These are phyloP conservation scores for Marcusenius ussheri DNA, from an alignment of 2,113 vertebrate species.

Conservation along the genomic window DNA sequence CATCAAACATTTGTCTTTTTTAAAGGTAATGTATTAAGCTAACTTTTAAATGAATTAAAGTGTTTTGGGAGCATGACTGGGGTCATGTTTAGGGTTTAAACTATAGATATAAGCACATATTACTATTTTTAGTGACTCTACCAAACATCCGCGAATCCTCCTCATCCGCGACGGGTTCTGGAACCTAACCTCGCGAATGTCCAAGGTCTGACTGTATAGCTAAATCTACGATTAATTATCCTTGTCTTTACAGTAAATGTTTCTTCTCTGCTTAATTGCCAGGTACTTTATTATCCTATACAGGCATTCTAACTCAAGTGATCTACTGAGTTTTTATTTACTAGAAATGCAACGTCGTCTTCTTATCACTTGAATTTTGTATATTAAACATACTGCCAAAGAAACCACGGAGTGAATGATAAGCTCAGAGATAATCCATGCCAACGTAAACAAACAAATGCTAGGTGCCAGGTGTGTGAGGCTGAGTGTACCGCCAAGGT, in stretches of 20 bases:
- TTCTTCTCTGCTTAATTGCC: neutral
- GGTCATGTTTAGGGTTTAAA: no score
- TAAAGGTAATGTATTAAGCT: no score
- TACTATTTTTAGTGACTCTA: no score
- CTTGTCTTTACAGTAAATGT: conserved; percentile 2
- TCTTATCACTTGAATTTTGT: neutral
- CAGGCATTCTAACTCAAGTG: neutral
- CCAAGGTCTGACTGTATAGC: neutral
- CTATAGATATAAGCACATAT: no score
- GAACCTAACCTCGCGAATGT: no score
- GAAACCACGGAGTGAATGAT: neutral
- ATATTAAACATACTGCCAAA: neutral
- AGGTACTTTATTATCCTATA: neutral
- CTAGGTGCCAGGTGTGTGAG: neutral
- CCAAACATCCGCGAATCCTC: no score
- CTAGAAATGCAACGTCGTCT: neutral
- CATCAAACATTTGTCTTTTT: no score
- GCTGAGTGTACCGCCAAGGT: neutral
- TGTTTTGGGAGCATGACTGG: no score
- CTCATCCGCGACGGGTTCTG: no score
- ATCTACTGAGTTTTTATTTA: neutral
- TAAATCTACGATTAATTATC: neutral
- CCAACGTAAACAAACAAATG: neutral
- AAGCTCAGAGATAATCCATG: neutral
- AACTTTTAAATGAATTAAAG: no score